Evolutionary conservation across 2,888 invertebrate species (phyloP).

Genomic region (Ophion ventricosus): DNA sequence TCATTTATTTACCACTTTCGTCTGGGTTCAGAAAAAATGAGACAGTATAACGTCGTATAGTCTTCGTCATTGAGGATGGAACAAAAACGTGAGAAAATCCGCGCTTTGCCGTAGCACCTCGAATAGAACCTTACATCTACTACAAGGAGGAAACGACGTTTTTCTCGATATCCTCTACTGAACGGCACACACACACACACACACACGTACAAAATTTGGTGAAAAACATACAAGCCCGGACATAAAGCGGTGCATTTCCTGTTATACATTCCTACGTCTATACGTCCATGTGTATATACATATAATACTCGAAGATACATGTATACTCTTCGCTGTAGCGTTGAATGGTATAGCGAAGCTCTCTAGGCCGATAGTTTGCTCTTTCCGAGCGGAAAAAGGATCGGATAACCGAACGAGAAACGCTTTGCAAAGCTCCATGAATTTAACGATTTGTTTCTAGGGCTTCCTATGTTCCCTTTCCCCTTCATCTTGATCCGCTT

Average conservation of each 20-base stretch:
- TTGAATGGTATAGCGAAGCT: not conserved
- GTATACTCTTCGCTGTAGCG: not conserved
- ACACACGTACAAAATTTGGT: not conserved
- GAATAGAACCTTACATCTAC: conserved; percentile 20
- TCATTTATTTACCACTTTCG: too few relatives aligned
- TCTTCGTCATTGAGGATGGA: not conserved
- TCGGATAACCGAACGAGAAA: conserved; percentile 25
- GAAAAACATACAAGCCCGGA: conserved; percentile 38
- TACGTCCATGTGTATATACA: not conserved
- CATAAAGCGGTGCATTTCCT: conserved; percentile 35
- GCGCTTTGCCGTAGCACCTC: not conserved
- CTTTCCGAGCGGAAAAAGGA: conserved; percentile 9
- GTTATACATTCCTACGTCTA: not conserved
- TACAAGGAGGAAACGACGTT: conserved; percentile 7
- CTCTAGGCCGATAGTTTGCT: not conserved
- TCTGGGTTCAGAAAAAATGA: not conserved
- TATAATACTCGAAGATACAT: not conserved
- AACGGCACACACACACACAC: not conserved
- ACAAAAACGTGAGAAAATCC: conserved; percentile 20
- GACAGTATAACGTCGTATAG: not conserved
- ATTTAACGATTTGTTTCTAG: conserved; percentile 33
- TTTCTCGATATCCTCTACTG: conserved; percentile 13
- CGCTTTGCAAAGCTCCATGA: conserved; percentile 21
- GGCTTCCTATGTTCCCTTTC: not conserved
- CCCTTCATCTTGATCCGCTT: conserved; percentile 14